Percentiles rank a stretch among this genome's conserved stretches.
Evolutionary conservation across 2,113 vertebrate species (phyloP).

Genomic region (Neomonachus schauinslandi): DNA sequence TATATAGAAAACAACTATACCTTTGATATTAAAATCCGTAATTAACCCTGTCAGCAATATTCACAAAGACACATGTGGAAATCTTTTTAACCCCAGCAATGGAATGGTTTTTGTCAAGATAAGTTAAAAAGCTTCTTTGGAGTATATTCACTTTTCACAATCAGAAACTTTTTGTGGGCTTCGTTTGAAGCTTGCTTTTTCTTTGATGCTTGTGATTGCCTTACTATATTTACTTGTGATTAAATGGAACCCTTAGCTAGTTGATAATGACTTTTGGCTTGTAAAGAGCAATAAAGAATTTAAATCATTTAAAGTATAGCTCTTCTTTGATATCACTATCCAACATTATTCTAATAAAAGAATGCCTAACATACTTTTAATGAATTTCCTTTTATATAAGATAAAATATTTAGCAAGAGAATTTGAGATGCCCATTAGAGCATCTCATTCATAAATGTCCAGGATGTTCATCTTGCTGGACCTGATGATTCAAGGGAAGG

Average conservation of each 20-base stretch:
- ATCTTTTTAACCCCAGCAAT: constrained; percentile 75
- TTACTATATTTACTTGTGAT: constrained; percentile 73
- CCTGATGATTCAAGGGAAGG: constrained; percentile 53
- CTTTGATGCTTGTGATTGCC: constrained; percentile 75
- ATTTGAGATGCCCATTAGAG: constrained; percentile 69
- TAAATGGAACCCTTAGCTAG: constrained; percentile 54
- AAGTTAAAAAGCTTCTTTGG: constrained; percentile 73
- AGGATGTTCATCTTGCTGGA: constrained; percentile 40
- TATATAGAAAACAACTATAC: neutral
- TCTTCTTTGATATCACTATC: constrained; percentile 55
- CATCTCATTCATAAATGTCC: constrained; percentile 75
- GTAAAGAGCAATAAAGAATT: constrained; percentile 68
- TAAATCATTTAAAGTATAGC: constrained; percentile 73
- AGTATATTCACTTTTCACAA: constrained; percentile 79
- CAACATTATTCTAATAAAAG: constrained; percentile 71
- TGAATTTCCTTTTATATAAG: constrained; percentile 76
- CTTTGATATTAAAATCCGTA: neutral
- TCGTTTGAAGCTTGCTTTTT: constrained; percentile 76
- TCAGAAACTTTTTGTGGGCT: constrained; percentile 67
- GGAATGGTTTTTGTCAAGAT: constrained; percentile 75
- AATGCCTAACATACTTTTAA: constrained; percentile 70
- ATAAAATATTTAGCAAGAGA: constrained; percentile 80
- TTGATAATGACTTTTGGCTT: constrained; percentile 73
- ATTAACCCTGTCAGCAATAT: constrained; percentile 47
- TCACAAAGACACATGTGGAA: constrained; percentile 70